Percentiles rank a stretch among this genome's conserved stretches.
Conservation (phyloP, 2,113 vertebrate genomes). For the Apeltes quadracus region DNA sequence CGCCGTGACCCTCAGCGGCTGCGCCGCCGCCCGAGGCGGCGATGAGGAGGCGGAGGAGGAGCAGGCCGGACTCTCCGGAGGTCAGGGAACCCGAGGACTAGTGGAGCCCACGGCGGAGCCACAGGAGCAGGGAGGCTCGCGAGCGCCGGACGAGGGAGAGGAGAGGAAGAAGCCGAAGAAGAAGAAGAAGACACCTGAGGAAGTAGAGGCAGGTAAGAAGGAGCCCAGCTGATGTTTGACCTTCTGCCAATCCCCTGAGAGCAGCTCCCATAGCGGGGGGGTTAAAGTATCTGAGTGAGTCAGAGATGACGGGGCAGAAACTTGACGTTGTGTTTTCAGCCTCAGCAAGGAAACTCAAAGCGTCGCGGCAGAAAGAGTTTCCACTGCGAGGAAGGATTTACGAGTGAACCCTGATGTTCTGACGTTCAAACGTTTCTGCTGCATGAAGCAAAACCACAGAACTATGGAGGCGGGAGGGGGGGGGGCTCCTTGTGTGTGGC, state of each 20-base stretch:
- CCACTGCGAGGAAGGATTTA: slow-evolving; percentile 60
- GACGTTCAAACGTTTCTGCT: slow-evolving; percentile 59
- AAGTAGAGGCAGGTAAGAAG: slow-evolving; percentile 77
- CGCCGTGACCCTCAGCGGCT: slow-evolving; percentile 45
- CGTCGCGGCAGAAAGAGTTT: slow-evolving; percentile 48
- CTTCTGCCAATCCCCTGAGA: slow-evolving; percentile 4
- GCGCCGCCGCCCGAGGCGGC: slow-evolving; percentile 10
- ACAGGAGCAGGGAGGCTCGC: slow-evolving; percentile 13
- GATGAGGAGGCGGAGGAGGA: slow-evolving; percentile 18
- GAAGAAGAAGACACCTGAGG: slow-evolving; percentile 80
- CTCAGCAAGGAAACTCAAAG: slow-evolving; percentile 22
- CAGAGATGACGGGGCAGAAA: slow-evolving; percentile 39
- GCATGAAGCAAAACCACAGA: slow-evolving; percentile 60
- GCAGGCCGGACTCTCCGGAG: slow-evolving; percentile 21
- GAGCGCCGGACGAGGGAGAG: slow-evolving; percentile 62
- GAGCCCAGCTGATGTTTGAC: not conserved
- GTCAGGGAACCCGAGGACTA: slow-evolving; percentile 1
- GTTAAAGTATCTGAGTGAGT: slow-evolving; percentile 26
- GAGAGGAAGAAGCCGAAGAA: slow-evolving; percentile 69
- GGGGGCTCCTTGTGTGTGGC: no score
- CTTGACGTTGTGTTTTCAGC: slow-evolving; percentile 46
- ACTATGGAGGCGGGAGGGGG: not conserved
- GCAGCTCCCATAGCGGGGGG: no score
- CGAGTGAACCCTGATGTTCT: slow-evolving; percentile 30
- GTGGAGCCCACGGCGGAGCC: slow-evolving; percentile 1